Evolutionary conservation across 2,888 invertebrate species (phyloP).

Genomic region (Scaptomyza tumidula): DNA sequence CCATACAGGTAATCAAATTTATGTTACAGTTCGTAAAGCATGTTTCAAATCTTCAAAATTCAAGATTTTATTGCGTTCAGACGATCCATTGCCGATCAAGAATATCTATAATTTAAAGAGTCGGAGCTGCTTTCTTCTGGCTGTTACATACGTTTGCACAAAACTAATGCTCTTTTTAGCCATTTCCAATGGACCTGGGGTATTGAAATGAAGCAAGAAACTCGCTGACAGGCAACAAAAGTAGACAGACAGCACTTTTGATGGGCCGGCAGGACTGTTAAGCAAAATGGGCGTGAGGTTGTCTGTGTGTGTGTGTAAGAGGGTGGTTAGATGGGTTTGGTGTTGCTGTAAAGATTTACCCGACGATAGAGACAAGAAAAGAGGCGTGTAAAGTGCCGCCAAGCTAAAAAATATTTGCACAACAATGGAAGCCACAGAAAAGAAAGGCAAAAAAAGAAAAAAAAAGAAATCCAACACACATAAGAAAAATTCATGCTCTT

Average conservation of each 20-base stretch:
- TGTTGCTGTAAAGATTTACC: constrained; percentile 50
- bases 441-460: constrained; percentile 24
- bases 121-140: no score
- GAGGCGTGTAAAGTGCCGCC: constrained; percentile 64
- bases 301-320: not conserved
- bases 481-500: constrained; percentile 15
- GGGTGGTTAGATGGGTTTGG: not conserved
- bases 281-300: not conserved
- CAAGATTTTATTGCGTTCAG: no score
- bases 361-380: constrained; percentile 48
- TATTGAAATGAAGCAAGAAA: constrained; percentile 22
- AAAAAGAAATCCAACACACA: constrained; percentile 13
- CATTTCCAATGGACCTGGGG: not conserved
- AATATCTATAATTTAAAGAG: no score
- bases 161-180: not conserved
- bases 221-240: constrained; percentile 58
- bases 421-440: constrained; percentile 62
- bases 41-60: no score
- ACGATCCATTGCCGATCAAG: no score
- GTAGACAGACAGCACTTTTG: constrained; percentile 57
- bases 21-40: no score
- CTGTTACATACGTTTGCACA: not conserved
- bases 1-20: no score
- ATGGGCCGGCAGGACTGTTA: constrained; percentile 36
- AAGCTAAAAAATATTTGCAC: constrained; percentile 74